Conservation (phyloP, 2,797 vertebrate species). For the Pseudochirops cupreus region DNA sequence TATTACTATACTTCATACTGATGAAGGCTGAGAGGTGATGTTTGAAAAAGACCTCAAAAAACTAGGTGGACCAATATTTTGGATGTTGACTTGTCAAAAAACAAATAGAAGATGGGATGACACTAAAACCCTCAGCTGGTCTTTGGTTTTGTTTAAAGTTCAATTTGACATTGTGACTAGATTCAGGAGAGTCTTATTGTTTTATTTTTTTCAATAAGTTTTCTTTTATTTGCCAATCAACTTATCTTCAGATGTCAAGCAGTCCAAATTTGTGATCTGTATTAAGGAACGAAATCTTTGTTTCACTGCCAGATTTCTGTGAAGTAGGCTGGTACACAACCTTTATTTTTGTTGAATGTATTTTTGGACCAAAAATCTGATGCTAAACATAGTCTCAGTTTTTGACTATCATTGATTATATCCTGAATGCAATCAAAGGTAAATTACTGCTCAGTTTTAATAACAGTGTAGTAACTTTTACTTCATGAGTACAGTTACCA, state of each 20-base stretch:
- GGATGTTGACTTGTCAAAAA: not conserved
- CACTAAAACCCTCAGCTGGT: not conserved
- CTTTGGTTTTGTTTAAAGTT: not conserved
- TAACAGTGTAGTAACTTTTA: no score
- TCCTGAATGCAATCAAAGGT: no score
- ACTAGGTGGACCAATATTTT: not conserved
- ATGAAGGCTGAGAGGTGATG: not conserved
- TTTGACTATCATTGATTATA: not conserved
- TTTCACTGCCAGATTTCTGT: conserved; percentile 48
- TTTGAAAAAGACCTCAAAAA: not conserved
- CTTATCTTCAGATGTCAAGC: not conserved
- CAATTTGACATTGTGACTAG: not conserved
- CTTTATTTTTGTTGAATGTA: conserved; percentile 24
- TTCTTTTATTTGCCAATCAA: not conserved
- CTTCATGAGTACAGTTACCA: no score
- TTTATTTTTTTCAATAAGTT: not conserved
- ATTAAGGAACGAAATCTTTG: conserved; percentile 49
- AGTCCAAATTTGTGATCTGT: conserved; percentile 44
- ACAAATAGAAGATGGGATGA: not conserved
- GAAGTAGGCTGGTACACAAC: conserved; percentile 58
- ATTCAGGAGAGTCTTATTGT: not conserved
- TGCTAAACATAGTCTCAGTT: not conserved
- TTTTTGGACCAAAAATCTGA: not conserved
- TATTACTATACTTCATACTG: not conserved
- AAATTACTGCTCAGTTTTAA: no score